Percentiles rank a stretch among this genome's conserved stretches.
Conservation (phyloP, 2,888 invertebrate species). For the Leptura quadrifasciata region DNA sequence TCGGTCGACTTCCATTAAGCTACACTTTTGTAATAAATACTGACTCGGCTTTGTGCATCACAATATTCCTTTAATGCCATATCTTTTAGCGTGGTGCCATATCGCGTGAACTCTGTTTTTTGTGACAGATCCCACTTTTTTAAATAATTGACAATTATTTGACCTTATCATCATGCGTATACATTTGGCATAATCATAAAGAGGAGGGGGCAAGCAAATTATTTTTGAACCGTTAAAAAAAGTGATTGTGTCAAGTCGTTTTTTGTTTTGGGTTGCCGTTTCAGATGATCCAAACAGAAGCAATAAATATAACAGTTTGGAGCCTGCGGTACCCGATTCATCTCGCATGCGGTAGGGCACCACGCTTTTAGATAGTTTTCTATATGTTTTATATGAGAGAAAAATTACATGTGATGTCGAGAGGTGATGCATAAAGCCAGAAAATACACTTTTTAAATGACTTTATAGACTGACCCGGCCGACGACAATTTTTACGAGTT, state of each 20-base stretch:
- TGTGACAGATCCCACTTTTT: neutral
- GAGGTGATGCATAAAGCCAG: conserved; percentile 65
- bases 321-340: neutral
- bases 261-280: neutral
- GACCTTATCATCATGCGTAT: neutral
- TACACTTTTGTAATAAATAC: conserved; percentile 62
- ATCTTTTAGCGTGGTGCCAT: neutral
- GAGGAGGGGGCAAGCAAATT: neutral
- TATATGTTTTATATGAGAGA: conserved; percentile 40
- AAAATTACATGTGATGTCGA: conserved; percentile 62
- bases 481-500: conserved; percentile 66
- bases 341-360: neutral
- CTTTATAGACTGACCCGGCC: conserved; percentile 72
- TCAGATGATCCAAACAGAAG: neutral
- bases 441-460: conserved; percentile 63
- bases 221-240: neutral
- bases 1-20: conserved; percentile 64
- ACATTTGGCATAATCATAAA: neutral
- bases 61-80: conserved; percentile 45
- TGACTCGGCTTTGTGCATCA: conserved; percentile 68
- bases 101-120: neutral
- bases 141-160: neutral
- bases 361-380: conserved; percentile 30
- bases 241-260: neutral
- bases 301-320: neutral